Conservation (phyloP, 2,797 vertebrate species). For the Orientallactaga sibirica region DNA sequence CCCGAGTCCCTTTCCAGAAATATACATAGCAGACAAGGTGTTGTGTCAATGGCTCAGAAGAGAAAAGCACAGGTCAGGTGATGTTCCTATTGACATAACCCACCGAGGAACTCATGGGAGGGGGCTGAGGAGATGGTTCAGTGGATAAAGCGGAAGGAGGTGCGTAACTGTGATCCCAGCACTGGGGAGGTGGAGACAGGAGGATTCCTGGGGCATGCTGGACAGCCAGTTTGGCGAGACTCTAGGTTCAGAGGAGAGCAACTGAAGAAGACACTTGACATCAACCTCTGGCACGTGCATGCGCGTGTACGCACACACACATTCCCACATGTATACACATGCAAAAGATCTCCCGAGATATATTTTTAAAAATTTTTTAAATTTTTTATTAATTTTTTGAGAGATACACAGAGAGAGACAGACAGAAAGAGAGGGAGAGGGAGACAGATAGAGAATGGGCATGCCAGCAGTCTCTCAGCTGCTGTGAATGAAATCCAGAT, state of each 20-base stretch:
- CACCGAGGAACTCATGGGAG: background rate
- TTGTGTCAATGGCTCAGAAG: background rate
- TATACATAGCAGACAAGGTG: background rate
- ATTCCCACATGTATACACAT: accelerated
- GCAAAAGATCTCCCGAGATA: background rate
- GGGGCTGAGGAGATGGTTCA: background rate
- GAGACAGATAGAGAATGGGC: no score
- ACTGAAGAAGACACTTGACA: no score
- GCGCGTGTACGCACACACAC: background rate
- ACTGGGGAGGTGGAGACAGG: background rate
- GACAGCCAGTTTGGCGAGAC: no score
- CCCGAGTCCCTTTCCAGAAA: constrained; percentile 38
- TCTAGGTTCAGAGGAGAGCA: no score
- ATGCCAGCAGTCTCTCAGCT: no score
- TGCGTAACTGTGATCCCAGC: background rate
- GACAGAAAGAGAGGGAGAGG: no score
- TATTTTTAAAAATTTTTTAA: background rate
- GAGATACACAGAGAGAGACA: no score
- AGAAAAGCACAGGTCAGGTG: background rate
- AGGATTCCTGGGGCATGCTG: no score
- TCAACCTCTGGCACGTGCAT: background rate
- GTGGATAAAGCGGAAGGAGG: background rate
- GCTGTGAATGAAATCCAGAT: no score
- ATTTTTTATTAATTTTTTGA: background rate
- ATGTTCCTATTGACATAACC: background rate